Evolutionary conservation across 2,797 vertebrate genomes (phyloP).

Genomic region (Moxostoma hubbsi): DNA sequence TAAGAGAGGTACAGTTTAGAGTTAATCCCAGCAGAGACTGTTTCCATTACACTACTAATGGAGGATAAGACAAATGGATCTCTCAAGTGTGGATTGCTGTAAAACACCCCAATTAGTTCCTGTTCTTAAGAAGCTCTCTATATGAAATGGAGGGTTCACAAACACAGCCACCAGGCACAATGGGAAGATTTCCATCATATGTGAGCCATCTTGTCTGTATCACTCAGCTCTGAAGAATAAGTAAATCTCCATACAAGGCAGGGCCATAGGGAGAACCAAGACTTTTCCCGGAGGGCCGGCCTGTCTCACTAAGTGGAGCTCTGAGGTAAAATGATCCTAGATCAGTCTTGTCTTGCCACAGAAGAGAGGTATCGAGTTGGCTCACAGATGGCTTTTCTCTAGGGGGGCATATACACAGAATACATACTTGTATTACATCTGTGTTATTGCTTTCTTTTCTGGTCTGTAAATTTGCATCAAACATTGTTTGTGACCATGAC

Average conservation of each 20-base stretch:
- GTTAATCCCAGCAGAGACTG: slow-evolving; percentile 15
- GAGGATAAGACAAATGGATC: slow-evolving; percentile 46
- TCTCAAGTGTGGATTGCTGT: slow-evolving; percentile 60
- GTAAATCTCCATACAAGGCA: slow-evolving; percentile 52
- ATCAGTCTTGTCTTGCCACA: slow-evolving; percentile 6
- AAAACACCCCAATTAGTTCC: slow-evolving; percentile 59
- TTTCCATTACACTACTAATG: slow-evolving; percentile 20
- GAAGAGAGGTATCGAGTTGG: slow-evolving; percentile 14
- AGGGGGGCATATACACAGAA: too few relatives aligned
- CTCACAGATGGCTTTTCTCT: slow-evolving; percentile 6
- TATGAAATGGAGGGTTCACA: slow-evolving; percentile 66
- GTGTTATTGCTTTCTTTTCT: too few relatives aligned
- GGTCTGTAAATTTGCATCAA: too few relatives aligned
- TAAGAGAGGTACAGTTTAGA: slow-evolving; percentile 19
- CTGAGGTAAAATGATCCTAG: slow-evolving; percentile 26
- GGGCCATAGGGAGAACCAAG: too few relatives aligned
- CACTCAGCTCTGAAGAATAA: slow-evolving; percentile 37
- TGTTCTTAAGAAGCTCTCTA: slow-evolving; percentile 58
- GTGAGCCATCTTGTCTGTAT: slow-evolving; percentile 61
- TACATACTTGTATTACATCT: too few relatives aligned
- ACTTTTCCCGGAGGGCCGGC: background rate
- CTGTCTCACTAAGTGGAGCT: slow-evolving; percentile 17
- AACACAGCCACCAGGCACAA: slow-evolving; percentile 54
- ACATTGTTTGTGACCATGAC: too few relatives aligned
- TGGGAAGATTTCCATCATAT: slow-evolving; percentile 44